Base-by-base conservation (phyloP, 2,888 invertebrate genomes). In the Tortrix viridana region DNA sequence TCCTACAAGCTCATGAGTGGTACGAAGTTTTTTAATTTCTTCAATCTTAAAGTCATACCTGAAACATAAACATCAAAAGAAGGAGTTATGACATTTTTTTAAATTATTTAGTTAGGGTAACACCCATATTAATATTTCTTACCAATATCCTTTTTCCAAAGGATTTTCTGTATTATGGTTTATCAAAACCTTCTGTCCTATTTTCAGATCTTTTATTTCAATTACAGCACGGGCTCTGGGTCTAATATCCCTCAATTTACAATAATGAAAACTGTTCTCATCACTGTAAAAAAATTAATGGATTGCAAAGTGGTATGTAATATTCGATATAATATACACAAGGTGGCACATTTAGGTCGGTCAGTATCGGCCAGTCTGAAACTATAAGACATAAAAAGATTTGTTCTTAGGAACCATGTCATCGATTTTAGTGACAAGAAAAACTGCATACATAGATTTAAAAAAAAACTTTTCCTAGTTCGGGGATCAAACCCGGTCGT, bases 151-250 rank as follows among this genome's bases (percentile, higher is more conserved):
- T 72, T 93, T 88, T 69, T 94, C 93, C 20, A 89, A 84, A 0
- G 95, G 94, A 12, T 95, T 88, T 62, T 96, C 96, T 9, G 94
- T 89, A 76, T 97, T 96, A 75, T 96, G 94, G 82, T 97, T 97
- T 0, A 95, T 90, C 93, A 97, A 94, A 7, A 97, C 94, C 57
- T 77, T 92, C 70, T 94, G 93, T 0, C 94, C 95, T 5, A 89
- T 80, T 71, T 93, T 82, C 22, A 96, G 77, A 56, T 95, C 89
- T 1, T 88, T 79, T 14, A 93, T 75, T 18, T 92, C 79, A 54
- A 95, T 82, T 22, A 86, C 83, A 23, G 81, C 89, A 66, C 93
- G 87, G 0, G 96, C 94, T 70, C 96, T 87, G 0, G 97, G 97
- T 60, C 97, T 90, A 55, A 97, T 93, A 65, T 93, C 92, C 50